phyloP scores from a whole-genome alignment of 53 echinoderm and acorn worm species.

The Hippasteria phrygiana region DNA sequence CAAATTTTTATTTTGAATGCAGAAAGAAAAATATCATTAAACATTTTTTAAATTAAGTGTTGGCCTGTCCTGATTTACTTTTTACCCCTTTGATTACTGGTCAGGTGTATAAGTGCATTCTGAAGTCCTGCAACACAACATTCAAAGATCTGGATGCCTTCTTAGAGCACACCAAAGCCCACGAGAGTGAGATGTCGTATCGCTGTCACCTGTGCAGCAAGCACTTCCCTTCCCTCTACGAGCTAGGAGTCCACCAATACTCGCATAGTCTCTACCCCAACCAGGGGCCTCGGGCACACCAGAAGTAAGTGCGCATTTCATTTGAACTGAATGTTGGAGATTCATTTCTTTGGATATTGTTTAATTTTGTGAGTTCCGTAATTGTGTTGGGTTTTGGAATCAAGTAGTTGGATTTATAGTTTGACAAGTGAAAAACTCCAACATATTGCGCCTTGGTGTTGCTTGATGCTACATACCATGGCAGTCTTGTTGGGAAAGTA shows the following conservation, averaged over 20 bases:
- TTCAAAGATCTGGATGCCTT: constrained; percentile 94
- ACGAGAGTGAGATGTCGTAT: constrained; percentile 93
- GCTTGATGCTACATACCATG: no score
- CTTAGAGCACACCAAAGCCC: constrained; percentile 92
- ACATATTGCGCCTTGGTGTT: no score
- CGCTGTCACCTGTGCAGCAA: constrained; percentile 93
- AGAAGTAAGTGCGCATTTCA: constrained; percentile 69
- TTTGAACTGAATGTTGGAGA: background rate
- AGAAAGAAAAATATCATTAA: no score
- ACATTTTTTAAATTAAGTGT: no score
- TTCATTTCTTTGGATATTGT: no score
- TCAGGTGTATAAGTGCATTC: constrained; percentile 93
- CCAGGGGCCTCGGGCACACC: constrained; percentile 86
- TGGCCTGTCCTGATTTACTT: background rate
- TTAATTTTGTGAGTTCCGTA: no score
- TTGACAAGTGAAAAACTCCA: no score
- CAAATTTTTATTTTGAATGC: no score
- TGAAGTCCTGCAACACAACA: constrained; percentile 82
- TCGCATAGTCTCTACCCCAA: constrained; percentile 98
- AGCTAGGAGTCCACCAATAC: constrained; percentile 97
- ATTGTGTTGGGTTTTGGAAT: no score
- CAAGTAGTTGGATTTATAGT: no score
- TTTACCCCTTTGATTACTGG: background rate
- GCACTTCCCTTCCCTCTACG: constrained; percentile 91
- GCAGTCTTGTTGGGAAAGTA: no score